A percentile compares a stretch with the other conserved stretches of the same genome.
Conservation (phyloP, 2,888 invertebrate genomes). For the Odiellus spinosus region DNA sequence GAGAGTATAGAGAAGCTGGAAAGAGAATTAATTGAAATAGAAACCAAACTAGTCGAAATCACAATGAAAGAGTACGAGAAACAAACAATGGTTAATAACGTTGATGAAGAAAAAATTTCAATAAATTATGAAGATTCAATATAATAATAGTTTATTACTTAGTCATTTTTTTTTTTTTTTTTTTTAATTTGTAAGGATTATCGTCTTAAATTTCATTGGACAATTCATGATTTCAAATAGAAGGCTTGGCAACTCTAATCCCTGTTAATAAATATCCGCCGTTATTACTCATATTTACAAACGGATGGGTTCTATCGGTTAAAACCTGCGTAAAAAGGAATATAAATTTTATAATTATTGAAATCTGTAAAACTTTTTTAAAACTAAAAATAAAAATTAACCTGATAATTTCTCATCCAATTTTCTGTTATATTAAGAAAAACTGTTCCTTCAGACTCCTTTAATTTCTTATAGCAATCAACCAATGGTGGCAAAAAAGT, state of each 20-base stretch:
- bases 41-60: too few species aligned
- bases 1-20: background rate
- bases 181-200: too few species aligned
- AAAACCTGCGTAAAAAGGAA: slow-evolving; percentile 36
- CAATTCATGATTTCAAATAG: too few species aligned
- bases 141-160: too few species aligned
- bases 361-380: background rate
- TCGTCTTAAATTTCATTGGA: too few species aligned
- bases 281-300: slow-evolving; percentile 70
- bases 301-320: slow-evolving; percentile 82
- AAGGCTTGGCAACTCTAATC: slow-evolving; percentile 26
- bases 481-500: slow-evolving; percentile 53
- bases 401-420: slow-evolving; percentile 77
- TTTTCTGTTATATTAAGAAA: slow-evolving; percentile 64
- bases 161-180: too few species aligned
- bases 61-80: too few species aligned
- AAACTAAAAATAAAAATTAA: slow-evolving; percentile 12
- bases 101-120: too few species aligned
- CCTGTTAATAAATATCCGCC: slow-evolving; percentile 80
- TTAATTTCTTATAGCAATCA: slow-evolving; percentile 62
- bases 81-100: too few species aligned
- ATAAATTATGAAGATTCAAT: too few species aligned
- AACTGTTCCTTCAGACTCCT: slow-evolving; percentile 48
- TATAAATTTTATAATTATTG: background rate
- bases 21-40: background rate